Conservation (phyloP, 2,888 invertebrate species). For the Malthinus seriepunctatus region DNA sequence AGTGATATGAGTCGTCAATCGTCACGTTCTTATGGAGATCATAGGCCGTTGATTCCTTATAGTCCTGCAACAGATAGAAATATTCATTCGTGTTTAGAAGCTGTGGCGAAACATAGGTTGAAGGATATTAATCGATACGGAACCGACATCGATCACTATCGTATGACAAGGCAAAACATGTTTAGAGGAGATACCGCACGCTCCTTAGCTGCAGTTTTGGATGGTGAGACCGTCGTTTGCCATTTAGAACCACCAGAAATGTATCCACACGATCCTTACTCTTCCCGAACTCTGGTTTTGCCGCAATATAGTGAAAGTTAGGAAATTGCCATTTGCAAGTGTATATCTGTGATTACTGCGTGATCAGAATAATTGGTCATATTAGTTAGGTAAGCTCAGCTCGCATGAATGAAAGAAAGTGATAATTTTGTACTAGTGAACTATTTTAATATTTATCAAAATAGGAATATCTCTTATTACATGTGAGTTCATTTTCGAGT, state of each 20-base stretch:
- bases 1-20: conserved; percentile 72
- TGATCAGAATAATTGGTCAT: conserved; percentile 53
- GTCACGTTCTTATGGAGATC: conserved; percentile 79
- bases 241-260: conserved; percentile 74
- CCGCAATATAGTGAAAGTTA: conserved; percentile 68
- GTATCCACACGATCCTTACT: conserved; percentile 57
- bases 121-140: conserved; percentile 54
- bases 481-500: conserved; percentile 51
- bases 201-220: conserved; percentile 76
- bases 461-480: conserved; percentile 47
- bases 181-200: conserved; percentile 63
- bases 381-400: conserved; percentile 51
- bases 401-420: conserved; percentile 53
- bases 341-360: conserved; percentile 57
- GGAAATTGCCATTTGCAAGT: conserved; percentile 55
- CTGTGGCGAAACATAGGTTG: conserved; percentile 50
- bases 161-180: conserved; percentile 58
- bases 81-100: conserved; percentile 46
- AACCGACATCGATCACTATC: conserved; percentile 59
- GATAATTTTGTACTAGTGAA: conserved; percentile 55
- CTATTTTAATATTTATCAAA: conserved; percentile 54
- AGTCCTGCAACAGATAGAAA: conserved; percentile 68
- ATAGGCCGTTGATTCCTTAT: conserved; percentile 78
- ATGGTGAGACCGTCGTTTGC: conserved; percentile 85
- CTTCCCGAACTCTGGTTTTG: conserved; percentile 60